Conservation (phyloP, 2,797 vertebrate genomes). For the Myotis daubentonii region DNA sequence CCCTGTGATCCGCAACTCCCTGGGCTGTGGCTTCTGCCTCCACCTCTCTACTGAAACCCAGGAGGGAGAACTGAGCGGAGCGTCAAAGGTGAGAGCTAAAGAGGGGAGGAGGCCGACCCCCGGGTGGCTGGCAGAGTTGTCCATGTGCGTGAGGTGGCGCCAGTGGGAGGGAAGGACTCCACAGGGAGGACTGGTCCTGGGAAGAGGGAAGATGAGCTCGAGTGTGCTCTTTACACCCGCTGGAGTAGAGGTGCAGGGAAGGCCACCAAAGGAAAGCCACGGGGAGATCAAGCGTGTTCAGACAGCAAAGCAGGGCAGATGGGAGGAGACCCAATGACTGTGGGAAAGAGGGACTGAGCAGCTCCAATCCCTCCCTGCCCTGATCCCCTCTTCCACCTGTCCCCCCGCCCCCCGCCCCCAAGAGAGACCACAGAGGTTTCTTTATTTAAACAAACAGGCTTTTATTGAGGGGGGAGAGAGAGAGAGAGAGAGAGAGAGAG, state of each 20-base stretch:
- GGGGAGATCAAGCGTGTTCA: neutral
- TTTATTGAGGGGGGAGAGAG: neutral
- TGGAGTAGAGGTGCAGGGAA: neutral
- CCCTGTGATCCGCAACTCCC: neutral
- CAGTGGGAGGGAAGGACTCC: neutral
- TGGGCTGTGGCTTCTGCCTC: neutral
- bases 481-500: neutral
- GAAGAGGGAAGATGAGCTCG: too few species aligned
- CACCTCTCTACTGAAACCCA: neutral
- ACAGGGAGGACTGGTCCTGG: neutral
- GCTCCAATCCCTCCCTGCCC: neutral
- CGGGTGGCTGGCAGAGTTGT: neutral
- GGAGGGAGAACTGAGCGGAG: neutral
- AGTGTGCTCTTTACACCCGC: neutral
- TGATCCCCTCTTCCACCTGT: neutral
- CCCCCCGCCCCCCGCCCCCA: rapidly evolving
- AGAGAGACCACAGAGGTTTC: neutral
- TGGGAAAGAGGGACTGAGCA: neutral
- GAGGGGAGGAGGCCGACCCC: neutral
- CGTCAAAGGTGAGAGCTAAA: neutral
- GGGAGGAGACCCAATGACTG: too few species aligned
- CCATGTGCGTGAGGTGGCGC: neutral
- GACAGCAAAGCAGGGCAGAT: neutral
- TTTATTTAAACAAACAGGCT: neutral
- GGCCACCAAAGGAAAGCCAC: rapidly evolving